Percentiles rank a stretch among this genome's conserved stretches.
These are phyloP conservation scores for Dromiciops gliroides DNA, from an alignment of 2,113 vertebrate genomes.

Conservation along the genomic window DNA sequence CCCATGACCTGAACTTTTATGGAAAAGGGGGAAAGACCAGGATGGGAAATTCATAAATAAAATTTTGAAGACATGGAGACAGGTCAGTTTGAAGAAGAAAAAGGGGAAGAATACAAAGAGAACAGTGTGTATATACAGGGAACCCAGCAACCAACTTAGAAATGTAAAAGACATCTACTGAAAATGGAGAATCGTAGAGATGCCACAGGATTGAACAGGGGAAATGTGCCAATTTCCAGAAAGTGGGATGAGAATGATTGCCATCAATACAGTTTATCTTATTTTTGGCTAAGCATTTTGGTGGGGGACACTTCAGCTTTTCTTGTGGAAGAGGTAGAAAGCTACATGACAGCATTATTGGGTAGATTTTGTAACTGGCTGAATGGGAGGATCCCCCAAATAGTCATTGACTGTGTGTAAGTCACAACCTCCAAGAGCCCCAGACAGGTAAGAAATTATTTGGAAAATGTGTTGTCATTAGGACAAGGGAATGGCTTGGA, in stretches of 20 bases:
- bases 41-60: not conserved
- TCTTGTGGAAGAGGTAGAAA: not conserved
- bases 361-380: not conserved
- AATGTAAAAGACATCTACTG: not conserved
- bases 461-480: not conserved
- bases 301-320: too few species aligned
- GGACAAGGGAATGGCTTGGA: not conserved
- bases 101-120: not conserved
- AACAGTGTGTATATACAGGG: not conserved
- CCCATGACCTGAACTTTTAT: not conserved
- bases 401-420: not conserved
- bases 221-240: not conserved
- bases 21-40: not conserved
- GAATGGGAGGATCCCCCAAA: not conserved
- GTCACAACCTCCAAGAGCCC: not conserved
- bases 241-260: not conserved
- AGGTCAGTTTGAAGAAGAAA: too few species aligned
- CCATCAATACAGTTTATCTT: not conserved
- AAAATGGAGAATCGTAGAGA: not conserved
- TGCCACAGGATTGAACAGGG: not conserved
- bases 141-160: not conserved
- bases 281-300: not conserved
- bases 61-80: not conserved
- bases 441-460: not conserved
- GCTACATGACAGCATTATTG: not conserved